phyloP scores from a whole-genome alignment of 2,113 vertebrate species.

The Sorex fumeus region DNA sequence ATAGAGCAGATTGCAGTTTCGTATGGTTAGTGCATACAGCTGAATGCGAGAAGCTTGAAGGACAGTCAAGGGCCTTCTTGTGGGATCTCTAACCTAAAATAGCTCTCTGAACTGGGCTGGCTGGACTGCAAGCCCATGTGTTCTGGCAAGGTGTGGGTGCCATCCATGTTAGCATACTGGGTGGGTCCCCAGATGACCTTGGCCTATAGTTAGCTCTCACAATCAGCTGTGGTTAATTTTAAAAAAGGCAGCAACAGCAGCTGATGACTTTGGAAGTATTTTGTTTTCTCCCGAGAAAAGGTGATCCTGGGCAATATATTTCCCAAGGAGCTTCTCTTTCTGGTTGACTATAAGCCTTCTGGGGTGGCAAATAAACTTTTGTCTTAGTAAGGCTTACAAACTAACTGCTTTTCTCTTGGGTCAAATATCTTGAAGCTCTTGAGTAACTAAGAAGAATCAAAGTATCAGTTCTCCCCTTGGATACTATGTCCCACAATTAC shows the following conservation, averaged over 20 bases:
- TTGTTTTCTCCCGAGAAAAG: constrained; percentile 67
- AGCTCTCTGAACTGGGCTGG: background rate
- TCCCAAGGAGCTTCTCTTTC: constrained; percentile 4
- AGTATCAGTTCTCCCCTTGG: constrained; percentile 35
- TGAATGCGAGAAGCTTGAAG: background rate
- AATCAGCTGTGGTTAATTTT: constrained; percentile 50
- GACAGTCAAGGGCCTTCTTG: constrained; percentile 59
- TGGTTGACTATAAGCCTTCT: constrained; percentile 24
- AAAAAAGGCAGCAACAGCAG: constrained; percentile 39
- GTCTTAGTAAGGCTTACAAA: constrained; percentile 53
- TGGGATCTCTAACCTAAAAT: constrained; percentile 64
- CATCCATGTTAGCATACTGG: background rate
- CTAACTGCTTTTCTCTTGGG: background rate
- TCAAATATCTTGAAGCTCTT: constrained; percentile 51
- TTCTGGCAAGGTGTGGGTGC: background rate
- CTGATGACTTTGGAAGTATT: constrained; percentile 55
- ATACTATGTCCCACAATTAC: constrained; percentile 38
- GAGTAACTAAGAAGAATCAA: constrained; percentile 58
- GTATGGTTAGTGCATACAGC: background rate
- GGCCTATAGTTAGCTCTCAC: constrained; percentile 74
- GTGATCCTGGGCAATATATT: constrained; percentile 32
- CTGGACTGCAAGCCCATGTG: background rate
- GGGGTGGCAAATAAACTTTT: background rate
- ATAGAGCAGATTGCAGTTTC: background rate
- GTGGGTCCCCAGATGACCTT: constrained; percentile 65